A percentile compares a stretch with the other conserved stretches of the same genome.
Evolutionary conservation across 1,140 invertebrate genomes (phyloP).

Genomic region (Ips nitidus): DNA sequence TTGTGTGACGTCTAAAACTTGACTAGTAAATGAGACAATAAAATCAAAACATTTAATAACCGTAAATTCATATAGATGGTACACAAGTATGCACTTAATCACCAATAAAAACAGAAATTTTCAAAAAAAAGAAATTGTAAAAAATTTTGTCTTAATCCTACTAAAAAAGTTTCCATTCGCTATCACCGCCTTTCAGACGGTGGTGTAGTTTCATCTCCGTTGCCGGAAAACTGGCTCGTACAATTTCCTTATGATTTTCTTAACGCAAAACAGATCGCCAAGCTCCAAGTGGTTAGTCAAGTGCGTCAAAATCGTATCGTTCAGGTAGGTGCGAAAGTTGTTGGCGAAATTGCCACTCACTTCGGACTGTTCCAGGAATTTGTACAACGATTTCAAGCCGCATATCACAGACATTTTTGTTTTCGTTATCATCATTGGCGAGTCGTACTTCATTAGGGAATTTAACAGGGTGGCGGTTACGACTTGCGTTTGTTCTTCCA

Average conservation of each 20-base stretch:
- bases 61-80: too few relatives aligned
- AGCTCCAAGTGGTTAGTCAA: conserved; percentile 36
- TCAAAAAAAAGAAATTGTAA: too few relatives aligned
- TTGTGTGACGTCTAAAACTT: too few relatives aligned
- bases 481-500: conserved; percentile 45
- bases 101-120: too few relatives aligned
- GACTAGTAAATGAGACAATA: too few relatives aligned
- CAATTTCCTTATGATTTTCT: conserved; percentile 36
- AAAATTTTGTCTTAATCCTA: too few relatives aligned
- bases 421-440: conserved; percentile 39
- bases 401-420: conserved; percentile 43
- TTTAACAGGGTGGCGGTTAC: conserved; percentile 43
- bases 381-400: conserved; percentile 39
- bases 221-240: conserved; percentile 38
- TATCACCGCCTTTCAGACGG: conserved; percentile 15
- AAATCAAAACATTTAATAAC: too few relatives aligned
- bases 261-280: conserved; percentile 38
- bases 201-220: conserved; percentile 28
- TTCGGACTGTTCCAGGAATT: conserved; percentile 39
- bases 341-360: conserved; percentile 38
- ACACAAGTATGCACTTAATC: too few relatives aligned
- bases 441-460: conserved; percentile 35
- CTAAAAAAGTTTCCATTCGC: neutral
- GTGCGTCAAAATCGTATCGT: conserved; percentile 39
- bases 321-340: conserved; percentile 38